Percentiles rank a stretch among this genome's conserved stretches.
These are phyloP conservation scores for Lutraria rhynchaena DNA, from an alignment of 1,140 invertebrate genomes.

Conservation along the genomic window DNA sequence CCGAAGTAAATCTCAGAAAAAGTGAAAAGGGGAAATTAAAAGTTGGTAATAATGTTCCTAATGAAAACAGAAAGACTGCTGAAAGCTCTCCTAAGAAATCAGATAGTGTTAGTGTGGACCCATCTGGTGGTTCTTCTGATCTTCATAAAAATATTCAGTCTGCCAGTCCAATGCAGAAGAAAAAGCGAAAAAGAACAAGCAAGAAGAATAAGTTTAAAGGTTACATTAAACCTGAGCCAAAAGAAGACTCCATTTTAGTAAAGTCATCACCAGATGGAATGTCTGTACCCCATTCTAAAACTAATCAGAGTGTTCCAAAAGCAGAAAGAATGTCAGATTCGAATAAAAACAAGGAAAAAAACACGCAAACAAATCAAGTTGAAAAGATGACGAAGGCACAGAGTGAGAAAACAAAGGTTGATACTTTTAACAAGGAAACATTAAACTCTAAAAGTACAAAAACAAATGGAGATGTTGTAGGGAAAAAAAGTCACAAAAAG, in stretches of 20 bases:
- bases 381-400: too few species aligned
- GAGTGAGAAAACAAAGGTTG: too few species aligned
- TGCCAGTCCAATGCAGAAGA: slow-evolving; percentile 21
- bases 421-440: too few species aligned
- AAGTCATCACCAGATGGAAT: neutral
- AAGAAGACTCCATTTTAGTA: neutral
- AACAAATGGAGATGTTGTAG: neutral
- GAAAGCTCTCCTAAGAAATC: neutral
- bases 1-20: neutral
- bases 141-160: neutral
- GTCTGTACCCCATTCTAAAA: neutral
- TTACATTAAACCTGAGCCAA: slow-evolving; percentile 17
- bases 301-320: neutral
- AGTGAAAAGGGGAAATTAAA: neutral
- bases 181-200: slow-evolving; percentile 46
- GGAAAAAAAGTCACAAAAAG: neutral
- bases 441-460: too few species aligned
- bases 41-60: neutral
- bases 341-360: slow-evolving; percentile 3
- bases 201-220: slow-evolving; percentile 54
- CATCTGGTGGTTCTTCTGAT: neutral
- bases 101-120: neutral
- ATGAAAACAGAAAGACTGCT: neutral
- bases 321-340: neutral
- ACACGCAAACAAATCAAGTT: too few species aligned